Evolutionary conservation across 1,140 invertebrate species (phyloP).

Genomic region (Drusus annulatus): DNA sequence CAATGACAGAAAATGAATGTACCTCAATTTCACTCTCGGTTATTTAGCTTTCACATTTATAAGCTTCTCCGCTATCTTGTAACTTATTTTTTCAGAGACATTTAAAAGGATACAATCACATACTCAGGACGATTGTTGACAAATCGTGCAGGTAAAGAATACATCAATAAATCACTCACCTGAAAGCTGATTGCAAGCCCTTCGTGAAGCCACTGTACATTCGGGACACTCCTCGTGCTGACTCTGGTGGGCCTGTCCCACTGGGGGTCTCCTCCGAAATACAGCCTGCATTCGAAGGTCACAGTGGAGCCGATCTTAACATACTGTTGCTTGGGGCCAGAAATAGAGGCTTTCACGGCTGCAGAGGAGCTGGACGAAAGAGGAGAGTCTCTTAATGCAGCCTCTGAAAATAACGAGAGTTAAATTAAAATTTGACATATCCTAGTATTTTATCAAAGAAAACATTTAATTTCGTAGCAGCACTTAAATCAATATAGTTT

Average conservation of each 20-base stretch:
- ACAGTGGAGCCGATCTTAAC: conserved; percentile 62
- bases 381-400: conserved; percentile 49
- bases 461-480: too few relatives aligned
- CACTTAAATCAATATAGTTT: too few relatives aligned
- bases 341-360: conserved; percentile 53
- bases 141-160: too few relatives aligned
- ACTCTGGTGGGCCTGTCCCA: conserved; percentile 48
- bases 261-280: conserved; percentile 53
- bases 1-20: too few relatives aligned
- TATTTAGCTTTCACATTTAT: too few relatives aligned
- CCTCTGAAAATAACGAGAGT: conserved; percentile 43
- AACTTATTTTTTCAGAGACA: too few relatives aligned
- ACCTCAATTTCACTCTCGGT: too few relatives aligned
- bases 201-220: conserved; percentile 62
- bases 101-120: too few relatives aligned
- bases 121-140: too few relatives aligned
- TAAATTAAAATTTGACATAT: too few relatives aligned
- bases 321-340: conserved; percentile 53
- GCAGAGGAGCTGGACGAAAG: conserved; percentile 23
- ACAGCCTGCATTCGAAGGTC: conserved; percentile 64
- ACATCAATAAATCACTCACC: conserved; percentile 50
- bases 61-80: too few relatives aligned
- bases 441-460: too few relatives aligned
- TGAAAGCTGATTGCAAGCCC: conserved; percentile 62
- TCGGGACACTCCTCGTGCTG: conserved; percentile 54